phyloP scores from a whole-genome alignment of 2,113 vertebrate species.

The Neolamprologus sp. region DNA sequence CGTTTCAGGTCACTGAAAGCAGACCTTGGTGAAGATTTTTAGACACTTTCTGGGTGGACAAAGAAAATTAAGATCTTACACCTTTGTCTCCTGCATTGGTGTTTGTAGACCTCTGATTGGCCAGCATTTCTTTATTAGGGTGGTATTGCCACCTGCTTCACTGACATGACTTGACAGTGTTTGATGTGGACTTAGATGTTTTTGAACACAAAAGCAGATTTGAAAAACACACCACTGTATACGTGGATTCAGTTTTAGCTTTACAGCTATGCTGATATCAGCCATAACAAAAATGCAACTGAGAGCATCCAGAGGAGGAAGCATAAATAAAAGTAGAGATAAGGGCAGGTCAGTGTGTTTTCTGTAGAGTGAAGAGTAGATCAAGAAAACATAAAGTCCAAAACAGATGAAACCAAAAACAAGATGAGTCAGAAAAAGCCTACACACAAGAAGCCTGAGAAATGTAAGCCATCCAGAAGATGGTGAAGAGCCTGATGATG shows the following conservation, averaged over 20 bases:
- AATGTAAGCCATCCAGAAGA: neutral
- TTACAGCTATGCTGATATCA: neutral
- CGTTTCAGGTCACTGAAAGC: neutral
- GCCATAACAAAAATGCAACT: neutral
- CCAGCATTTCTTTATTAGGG: neutral
- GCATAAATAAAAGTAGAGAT: neutral
- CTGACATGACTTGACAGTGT: neutral
- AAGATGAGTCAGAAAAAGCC: neutral
- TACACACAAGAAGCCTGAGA: neutral
- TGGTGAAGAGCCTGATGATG: neutral
- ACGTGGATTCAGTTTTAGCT: neutral
- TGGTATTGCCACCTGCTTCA: neutral
- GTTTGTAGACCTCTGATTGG: neutral
- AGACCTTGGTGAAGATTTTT: fast-evolving
- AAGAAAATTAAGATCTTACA: neutral
- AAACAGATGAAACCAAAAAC: neutral
- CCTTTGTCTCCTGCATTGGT: neutral
- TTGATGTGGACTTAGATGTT: fast-evolving
- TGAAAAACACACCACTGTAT: neutral
- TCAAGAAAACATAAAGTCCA: neutral
- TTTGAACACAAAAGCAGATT: neutral
- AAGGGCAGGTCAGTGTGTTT: neutral
- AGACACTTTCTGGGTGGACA: neutral
- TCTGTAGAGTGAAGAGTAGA: neutral
- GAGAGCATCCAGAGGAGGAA: neutral